Conservation (phyloP, 2,113 vertebrate species). For the Chelonoidis abingdonii region DNA sequence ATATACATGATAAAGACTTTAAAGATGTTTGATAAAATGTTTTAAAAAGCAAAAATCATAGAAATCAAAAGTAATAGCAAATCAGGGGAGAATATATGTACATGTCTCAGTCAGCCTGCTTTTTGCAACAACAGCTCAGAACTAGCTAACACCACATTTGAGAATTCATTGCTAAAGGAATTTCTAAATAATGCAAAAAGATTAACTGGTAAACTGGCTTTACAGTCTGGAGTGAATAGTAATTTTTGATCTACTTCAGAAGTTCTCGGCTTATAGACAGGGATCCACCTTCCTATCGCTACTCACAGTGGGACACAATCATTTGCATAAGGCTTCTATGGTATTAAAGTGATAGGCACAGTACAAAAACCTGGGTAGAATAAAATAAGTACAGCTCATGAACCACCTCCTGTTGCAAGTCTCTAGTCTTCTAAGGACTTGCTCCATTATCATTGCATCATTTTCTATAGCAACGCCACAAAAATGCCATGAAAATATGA, state of each 20-base stretch:
- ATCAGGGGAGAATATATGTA: rapidly evolving
- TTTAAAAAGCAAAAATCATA: neutral
- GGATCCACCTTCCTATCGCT: rapidly evolving
- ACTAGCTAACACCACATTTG: neutral
- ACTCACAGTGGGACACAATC: neutral
- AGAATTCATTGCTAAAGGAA: neutral
- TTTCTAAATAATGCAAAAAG: neutral
- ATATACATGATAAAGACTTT: neutral
- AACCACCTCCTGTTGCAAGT: neutral
- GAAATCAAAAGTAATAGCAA: neutral
- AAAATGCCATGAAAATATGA: neutral
- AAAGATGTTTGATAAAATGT: neutral
- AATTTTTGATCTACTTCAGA: neutral
- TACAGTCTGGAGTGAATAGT: neutral
- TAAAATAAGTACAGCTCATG: neutral
- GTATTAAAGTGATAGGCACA: neutral
- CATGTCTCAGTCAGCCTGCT: neutral
- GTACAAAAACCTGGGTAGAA: neutral
- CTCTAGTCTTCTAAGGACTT: neutral
- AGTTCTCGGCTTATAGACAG: neutral
- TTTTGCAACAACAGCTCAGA: neutral
- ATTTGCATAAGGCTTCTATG: neutral
- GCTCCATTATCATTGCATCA: neutral
- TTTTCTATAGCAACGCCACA: neutral
- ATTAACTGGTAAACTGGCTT: neutral